These are phyloP conservation scores for Strongylocentrotus purpuratus DNA, from an alignment of 35 echinoderm and acorn worm genomes.

Conservation along the genomic window DNA sequence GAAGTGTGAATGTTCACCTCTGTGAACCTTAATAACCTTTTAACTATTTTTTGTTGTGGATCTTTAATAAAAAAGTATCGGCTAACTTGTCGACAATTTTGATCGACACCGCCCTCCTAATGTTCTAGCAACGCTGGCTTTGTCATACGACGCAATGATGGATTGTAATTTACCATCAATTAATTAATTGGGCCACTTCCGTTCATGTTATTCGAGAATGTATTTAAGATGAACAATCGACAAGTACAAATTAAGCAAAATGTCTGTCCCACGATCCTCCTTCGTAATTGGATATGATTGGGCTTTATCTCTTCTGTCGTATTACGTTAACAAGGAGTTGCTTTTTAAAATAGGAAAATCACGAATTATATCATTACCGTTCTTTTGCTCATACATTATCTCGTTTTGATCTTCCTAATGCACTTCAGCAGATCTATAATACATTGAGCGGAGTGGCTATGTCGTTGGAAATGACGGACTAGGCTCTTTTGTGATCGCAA, in stretches of 20 bases:
- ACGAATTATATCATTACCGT: not conserved
- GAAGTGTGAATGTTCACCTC: no score
- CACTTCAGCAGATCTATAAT: not conserved
- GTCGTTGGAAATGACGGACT: not conserved
- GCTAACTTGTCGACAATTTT: no score
- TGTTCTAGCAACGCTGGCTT: not conserved
- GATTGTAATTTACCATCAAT: not conserved
- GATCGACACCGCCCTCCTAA: not conserved
- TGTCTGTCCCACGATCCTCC: not conserved
- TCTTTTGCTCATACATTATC: not conserved
- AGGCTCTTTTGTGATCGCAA: no score
- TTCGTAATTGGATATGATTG: not conserved
- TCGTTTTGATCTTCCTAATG: not conserved
- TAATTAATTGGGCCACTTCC: conserved; percentile 36
- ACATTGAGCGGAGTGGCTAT: not conserved
- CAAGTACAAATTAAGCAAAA: not conserved
- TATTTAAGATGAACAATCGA: not conserved
- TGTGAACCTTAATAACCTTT: no score
- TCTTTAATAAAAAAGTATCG: no score
- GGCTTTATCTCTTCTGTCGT: not conserved
- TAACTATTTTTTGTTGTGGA: no score
- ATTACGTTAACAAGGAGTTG: not conserved
- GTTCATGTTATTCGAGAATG: not conserved
- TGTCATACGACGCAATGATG: not conserved
- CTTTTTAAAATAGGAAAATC: not conserved